These are phyloP conservation scores for Scaptodrosophila latifasciaeformis DNA, from an alignment of 2,888 invertebrate genomes.

Conservation along the genomic window DNA sequence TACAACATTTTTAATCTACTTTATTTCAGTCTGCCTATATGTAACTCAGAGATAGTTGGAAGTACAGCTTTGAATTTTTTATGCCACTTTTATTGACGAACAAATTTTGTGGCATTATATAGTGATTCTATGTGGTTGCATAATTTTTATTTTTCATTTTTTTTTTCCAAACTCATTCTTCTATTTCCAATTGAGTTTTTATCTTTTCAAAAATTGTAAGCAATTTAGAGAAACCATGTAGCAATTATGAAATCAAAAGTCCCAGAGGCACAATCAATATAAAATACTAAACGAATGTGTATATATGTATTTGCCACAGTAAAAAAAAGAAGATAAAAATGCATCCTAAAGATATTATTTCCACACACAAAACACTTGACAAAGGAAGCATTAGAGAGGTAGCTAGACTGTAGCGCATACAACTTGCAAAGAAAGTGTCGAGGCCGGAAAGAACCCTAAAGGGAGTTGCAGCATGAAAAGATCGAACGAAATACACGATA, in stretches of 20 bases:
- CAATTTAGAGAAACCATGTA: constrained; percentile 39
- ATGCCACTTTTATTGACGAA: no score
- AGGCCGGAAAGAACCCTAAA: constrained; percentile 16
- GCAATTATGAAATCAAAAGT: constrained; percentile 48
- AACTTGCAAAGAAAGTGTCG: constrained; percentile 14
- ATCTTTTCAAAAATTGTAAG: constrained; percentile 32
- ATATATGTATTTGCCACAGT: constrained; percentile 36
- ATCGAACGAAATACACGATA: constrained; percentile 19
- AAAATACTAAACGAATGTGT: constrained; percentile 8
- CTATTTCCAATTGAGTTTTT: no score
- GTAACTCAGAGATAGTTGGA: no score
- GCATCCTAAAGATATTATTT: constrained; percentile 37
- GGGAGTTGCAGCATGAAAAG: constrained; percentile 18
- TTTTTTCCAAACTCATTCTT: no score
- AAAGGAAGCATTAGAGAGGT: constrained; percentile 45
- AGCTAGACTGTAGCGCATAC: constrained; percentile 25
- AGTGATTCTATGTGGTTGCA: no score
- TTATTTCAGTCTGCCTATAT: no score
- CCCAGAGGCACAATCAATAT: constrained; percentile 56
- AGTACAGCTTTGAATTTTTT: no score
- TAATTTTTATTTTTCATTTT: no score
- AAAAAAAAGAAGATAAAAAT: constrained; percentile 45
- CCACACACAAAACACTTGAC: constrained; percentile 48
- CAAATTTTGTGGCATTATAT: no score
- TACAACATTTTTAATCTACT: no score